Percentiles rank a stretch among this genome's conserved stretches.
phyloP scores from a whole-genome alignment of 2,113 vertebrate species.

The Tapirus terrestris region DNA sequence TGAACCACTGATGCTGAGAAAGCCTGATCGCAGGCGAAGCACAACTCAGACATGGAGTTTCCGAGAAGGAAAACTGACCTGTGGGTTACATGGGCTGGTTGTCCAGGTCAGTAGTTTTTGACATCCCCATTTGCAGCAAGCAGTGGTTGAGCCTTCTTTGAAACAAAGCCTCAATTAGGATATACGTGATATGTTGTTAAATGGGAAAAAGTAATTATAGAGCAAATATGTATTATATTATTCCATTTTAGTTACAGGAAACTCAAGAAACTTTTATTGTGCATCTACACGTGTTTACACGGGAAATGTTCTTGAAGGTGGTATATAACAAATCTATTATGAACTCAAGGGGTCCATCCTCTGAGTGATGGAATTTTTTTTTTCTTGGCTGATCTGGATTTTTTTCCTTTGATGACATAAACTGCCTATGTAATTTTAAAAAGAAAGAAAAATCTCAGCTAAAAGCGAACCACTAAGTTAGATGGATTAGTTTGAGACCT shows the following conservation, averaged over 20 bases:
- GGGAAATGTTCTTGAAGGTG: not conserved
- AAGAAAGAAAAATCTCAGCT: not conserved
- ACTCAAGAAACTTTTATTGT: not conserved
- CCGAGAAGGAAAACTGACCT: conserved; percentile 93
- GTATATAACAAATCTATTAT: not conserved
- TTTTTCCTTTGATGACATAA: not conserved
- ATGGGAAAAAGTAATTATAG: not conserved
- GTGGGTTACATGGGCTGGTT: conserved; percentile 94
- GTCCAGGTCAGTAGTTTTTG: conserved; percentile 90
- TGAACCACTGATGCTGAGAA: conserved; percentile 95
- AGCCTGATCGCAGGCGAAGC: conserved; percentile 93
- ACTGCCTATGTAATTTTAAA: conserved; percentile 35
- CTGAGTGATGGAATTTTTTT: not conserved
- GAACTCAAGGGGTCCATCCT: not conserved
- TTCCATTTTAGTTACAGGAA: not conserved
- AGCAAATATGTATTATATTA: not conserved
- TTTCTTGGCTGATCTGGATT: not conserved
- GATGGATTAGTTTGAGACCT: not conserved
- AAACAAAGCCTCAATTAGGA: not conserved
- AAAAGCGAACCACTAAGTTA: not conserved
- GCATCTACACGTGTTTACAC: not conserved
- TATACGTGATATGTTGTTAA: not conserved
- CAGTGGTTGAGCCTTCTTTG: not conserved
- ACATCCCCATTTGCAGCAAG: no score
- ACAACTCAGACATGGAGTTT: conserved; percentile 98